Evolutionary conservation across 2,888 invertebrate species (phyloP).

Genomic region (Thalpophila matura): DNA sequence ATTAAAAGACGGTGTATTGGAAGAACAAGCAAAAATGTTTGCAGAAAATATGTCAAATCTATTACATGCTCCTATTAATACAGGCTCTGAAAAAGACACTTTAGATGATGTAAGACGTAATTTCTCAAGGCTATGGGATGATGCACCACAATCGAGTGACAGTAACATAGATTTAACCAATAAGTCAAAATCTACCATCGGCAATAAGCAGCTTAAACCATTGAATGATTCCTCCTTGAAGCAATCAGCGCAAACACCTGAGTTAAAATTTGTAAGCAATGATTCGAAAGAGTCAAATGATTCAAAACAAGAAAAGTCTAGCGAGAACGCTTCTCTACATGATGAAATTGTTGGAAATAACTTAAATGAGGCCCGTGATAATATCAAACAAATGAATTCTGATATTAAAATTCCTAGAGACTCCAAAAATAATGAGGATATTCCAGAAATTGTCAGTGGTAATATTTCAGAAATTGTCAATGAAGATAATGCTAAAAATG

Average conservation of each 20-base stretch:
- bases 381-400: neutral
- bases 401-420: neutral
- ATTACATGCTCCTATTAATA: constrained; percentile 1
- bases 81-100: constrained; percentile 10
- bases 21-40: constrained; percentile 12
- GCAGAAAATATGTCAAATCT: constrained; percentile 20
- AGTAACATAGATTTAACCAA: neutral
- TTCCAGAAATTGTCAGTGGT: neutral
- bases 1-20: constrained; percentile 5
- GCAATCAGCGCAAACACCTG: constrained; percentile 1
- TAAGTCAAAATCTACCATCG: neutral
- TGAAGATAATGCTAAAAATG: neutral
- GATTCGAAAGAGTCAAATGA: neutral
- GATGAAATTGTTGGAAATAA: neutral
- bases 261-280: neutral
- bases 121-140: constrained; percentile 49
- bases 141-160: constrained; percentile 11
- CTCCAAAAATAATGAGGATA: neutral
- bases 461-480: neutral
- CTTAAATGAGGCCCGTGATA: neutral
- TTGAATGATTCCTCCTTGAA: constrained; percentile 1
- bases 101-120: constrained; percentile 47
- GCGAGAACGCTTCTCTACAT: neutral
- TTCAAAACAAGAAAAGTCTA: neutral
- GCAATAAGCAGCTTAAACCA: neutral